These are phyloP conservation scores for Spisula subtruncata DNA, from an alignment of 2,888 invertebrate genomes.

Conservation along the genomic window DNA sequence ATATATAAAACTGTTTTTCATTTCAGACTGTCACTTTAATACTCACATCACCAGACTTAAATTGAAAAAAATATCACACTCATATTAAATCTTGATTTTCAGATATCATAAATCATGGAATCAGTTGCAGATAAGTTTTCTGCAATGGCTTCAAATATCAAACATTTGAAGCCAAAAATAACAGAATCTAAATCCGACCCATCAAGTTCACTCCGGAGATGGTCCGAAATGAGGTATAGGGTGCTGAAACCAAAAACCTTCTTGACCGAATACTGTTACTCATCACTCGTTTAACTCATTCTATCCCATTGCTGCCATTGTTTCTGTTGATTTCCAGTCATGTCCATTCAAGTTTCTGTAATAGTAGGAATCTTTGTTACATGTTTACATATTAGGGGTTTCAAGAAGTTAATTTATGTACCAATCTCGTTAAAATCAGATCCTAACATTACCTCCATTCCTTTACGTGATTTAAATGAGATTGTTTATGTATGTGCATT, in stretches of 20 bases:
- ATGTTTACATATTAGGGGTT: too few relatives aligned
- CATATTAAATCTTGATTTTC: too few relatives aligned
- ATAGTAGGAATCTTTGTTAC: too few relatives aligned
- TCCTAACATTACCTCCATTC: too few relatives aligned
- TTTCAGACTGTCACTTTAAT: background rate
- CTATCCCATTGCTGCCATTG: background rate
- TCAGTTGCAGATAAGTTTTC: constrained; percentile 47
- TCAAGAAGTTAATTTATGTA: too few relatives aligned
- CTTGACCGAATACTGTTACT: background rate
- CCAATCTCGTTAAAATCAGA: too few relatives aligned
- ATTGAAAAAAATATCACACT: too few relatives aligned
- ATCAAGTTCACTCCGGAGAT: background rate
- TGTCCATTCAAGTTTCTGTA: too few relatives aligned
- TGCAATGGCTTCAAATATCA: constrained; percentile 57
- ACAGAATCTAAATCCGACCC: constrained; percentile 48
- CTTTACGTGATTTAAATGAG: too few relatives aligned
- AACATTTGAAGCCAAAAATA: constrained; percentile 55
- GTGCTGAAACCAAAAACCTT: background rate
- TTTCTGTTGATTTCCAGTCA: background rate
- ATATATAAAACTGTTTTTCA: too few relatives aligned
- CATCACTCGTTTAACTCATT: background rate
- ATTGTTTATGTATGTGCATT: too few relatives aligned
- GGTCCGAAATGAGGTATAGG: constrained; percentile 42
- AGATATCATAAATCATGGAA: constrained; percentile 34
- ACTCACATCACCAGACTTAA: background rate